Conservation (phyloP, 2,113 vertebrate species). For the Reinhardtius hippoglossoides region DNA sequence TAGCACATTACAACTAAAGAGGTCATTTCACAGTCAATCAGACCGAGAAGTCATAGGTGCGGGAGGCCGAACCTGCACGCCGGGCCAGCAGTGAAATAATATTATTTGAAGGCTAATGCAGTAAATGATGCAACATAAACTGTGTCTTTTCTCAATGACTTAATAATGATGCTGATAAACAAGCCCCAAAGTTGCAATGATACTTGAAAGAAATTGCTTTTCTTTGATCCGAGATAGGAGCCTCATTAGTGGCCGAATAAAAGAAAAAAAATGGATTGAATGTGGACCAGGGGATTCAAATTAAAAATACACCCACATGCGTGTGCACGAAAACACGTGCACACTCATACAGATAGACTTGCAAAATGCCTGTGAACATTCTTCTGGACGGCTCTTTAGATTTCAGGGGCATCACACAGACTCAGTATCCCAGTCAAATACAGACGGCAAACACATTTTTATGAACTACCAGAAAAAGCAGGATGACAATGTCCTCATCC, state of each 20-base stretch:
- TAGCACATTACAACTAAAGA: constrained; percentile 59
- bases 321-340: not conserved
- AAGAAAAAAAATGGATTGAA: constrained; percentile 51
- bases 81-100: constrained; percentile 10
- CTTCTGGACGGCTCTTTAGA: constrained; percentile 26
- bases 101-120: constrained; percentile 32
- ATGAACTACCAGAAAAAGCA: not conserved
- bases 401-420: constrained; percentile 29
- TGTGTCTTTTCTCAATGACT: constrained; percentile 38
- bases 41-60: constrained; percentile 41
- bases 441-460: not conserved
- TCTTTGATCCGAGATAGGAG: constrained; percentile 58
- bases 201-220: constrained; percentile 60
- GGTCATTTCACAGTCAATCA: constrained; percentile 68
- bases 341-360: not conserved
- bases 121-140: constrained; percentile 54
- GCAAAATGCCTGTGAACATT: constrained; percentile 31
- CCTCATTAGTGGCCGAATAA: constrained; percentile 67
- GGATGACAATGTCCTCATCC: too few relatives aligned
- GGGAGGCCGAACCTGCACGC: constrained; percentile 6
- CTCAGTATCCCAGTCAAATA: not conserved
- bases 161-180: constrained; percentile 54
- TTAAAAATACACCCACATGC: constrained; percentile 32
- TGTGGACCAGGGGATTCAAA: constrained; percentile 47
- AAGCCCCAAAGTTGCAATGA: constrained; percentile 48